Percentiles rank a stretch among this genome's conserved stretches.
These are phyloP conservation scores for Squalus acanthias DNA, from an alignment of 2,797 vertebrate species.

Conservation along the genomic window DNA sequence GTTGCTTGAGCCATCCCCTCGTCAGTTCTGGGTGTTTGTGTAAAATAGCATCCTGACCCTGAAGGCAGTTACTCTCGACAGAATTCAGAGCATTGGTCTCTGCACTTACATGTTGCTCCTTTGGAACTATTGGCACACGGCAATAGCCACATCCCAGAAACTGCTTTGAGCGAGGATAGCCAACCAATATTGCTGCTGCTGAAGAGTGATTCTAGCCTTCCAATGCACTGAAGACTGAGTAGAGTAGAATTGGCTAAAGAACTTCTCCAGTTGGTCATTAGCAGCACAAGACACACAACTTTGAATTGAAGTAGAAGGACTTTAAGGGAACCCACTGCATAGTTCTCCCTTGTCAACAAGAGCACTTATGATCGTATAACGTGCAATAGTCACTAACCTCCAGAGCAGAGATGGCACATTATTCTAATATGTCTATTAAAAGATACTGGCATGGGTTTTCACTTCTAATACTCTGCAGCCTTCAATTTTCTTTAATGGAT, in stretches of 20 bases:
- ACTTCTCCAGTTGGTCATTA: not conserved
- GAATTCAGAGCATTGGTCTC: not conserved
- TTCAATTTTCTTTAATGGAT: not conserved
- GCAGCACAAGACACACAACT: not conserved
- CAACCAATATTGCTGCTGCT: not conserved
- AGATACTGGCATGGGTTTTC: not conserved
- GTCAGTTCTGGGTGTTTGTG: not conserved
- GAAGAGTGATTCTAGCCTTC: not conserved
- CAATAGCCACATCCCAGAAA: not conserved
- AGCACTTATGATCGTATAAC: not conserved
- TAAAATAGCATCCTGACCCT: not conserved
- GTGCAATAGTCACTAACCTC: not conserved
- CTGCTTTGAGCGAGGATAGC: not conserved
- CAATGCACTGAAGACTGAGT: not conserved
- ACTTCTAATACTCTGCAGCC: not conserved
- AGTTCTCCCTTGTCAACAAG: not conserved
- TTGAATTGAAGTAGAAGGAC: not conserved
- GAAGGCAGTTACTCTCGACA: not conserved
- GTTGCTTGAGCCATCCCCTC: not conserved
- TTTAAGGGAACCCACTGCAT: not conserved
- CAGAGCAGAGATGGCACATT: not conserved
- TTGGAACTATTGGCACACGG: too few species aligned
- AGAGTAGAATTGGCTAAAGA: not conserved
- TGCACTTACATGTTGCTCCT: not conserved
- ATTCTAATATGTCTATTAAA: not conserved